Conservation (phyloP, 1,140 invertebrate genomes). For the Zelostemma sp. region DNA sequence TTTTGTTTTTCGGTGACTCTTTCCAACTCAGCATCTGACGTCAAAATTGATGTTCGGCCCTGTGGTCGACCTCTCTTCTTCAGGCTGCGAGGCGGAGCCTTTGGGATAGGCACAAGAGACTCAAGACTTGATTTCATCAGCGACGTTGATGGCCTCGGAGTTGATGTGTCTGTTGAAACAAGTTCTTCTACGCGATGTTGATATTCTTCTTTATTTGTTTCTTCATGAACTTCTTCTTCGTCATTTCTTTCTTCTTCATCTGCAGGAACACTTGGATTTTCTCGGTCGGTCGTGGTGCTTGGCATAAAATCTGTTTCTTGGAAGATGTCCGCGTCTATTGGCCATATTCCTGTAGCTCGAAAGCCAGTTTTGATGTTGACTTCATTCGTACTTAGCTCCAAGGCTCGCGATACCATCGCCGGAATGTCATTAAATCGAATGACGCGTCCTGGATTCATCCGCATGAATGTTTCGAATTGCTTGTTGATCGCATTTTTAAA, state of each 20-base stretch:
- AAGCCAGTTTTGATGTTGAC: constrained; percentile 64
- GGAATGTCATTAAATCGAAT: constrained; percentile 70
- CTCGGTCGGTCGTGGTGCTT: constrained; percentile 54
- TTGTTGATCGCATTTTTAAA: constrained; percentile 55
- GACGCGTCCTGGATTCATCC: constrained; percentile 58
- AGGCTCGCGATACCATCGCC: constrained; percentile 56
- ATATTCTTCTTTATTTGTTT: background rate
- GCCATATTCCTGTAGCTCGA: constrained; percentile 51
- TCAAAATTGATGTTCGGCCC: constrained; percentile 12
- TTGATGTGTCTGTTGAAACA: constrained; percentile 1
- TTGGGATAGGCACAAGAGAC: constrained; percentile 3
- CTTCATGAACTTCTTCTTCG: background rate
- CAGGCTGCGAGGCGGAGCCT: constrained; percentile 10
- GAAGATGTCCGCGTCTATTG: constrained; percentile 54
- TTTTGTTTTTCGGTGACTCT: background rate
- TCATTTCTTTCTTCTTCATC: background rate
- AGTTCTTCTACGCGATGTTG: background rate
- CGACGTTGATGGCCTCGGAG: background rate
- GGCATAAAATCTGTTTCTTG: constrained; percentile 54
- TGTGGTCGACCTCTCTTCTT: background rate
- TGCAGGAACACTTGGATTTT: constrained; percentile 5
- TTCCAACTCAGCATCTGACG: constrained; percentile 6
- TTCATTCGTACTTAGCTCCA: constrained; percentile 57
- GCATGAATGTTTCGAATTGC: constrained; percentile 6
- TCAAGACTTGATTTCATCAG: background rate